These are phyloP conservation scores for Lophius americanus DNA, from an alignment of 2,797 vertebrate species.

Conservation along the genomic window DNA sequence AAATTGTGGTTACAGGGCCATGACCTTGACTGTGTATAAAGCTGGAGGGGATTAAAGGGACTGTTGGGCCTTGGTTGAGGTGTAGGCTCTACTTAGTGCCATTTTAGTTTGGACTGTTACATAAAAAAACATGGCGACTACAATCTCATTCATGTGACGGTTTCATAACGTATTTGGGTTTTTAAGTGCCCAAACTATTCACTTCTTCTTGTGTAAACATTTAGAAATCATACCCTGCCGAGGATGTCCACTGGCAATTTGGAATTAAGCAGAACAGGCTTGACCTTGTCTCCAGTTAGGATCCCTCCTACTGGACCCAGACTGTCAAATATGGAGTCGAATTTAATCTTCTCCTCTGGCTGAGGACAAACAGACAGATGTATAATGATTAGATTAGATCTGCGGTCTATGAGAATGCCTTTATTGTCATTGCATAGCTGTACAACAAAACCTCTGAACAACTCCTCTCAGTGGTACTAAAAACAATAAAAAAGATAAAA, in stretches of 20 bases:
- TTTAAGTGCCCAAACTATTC: not conserved
- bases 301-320: slow-evolving; percentile 90
- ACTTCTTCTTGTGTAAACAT: slow-evolving; percentile 1
- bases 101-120: not conserved
- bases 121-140: not conserved
- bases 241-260: slow-evolving; percentile 97
- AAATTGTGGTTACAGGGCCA: too few species aligned
- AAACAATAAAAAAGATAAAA: too few species aligned
- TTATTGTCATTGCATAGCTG: too few species aligned
- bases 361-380: slow-evolving; percentile 58
- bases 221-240: slow-evolving; percentile 87
- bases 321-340: slow-evolving; percentile 96
- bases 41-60: too few species aligned
- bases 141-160: not conserved
- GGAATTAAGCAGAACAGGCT: slow-evolving; percentile 98
- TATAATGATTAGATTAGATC: not conserved
- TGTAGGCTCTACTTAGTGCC: too few species aligned
- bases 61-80: too few species aligned
- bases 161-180: not conserved
- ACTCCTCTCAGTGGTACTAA: too few species aligned
- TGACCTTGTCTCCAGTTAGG: slow-evolving; percentile 96
- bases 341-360: slow-evolving; percentile 96
- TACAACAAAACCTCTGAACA: too few species aligned
- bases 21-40: too few species aligned
- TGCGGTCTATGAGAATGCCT: too few species aligned